Conservation (phyloP, 2,113 vertebrate species). For the Furnarius figulus region DNA sequence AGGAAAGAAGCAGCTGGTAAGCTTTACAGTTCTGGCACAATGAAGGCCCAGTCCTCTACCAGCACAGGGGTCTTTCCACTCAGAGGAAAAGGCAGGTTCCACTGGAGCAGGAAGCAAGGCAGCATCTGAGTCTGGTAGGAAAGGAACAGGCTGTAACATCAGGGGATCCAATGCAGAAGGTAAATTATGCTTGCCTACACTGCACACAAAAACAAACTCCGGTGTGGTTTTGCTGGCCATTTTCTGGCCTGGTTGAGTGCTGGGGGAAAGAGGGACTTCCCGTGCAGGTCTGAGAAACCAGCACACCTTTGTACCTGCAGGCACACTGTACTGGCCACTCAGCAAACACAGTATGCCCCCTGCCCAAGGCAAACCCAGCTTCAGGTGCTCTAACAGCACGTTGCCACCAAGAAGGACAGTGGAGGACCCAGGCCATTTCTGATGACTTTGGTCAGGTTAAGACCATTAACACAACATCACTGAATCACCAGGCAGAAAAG, state of each 20-base stretch:
- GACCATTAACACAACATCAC: background rate
- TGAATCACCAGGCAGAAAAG: accelerated
- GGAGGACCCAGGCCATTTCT: background rate
- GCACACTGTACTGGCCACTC: background rate
- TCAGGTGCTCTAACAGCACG: background rate
- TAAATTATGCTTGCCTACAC: accelerated
- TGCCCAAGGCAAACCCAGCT: background rate
- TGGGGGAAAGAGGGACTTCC: background rate
- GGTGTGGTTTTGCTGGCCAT: background rate
- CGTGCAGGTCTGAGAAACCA: background rate
- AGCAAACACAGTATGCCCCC: background rate
- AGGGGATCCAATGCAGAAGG: background rate
- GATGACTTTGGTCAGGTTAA: background rate
- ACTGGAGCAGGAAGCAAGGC: background rate
- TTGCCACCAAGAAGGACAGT: background rate
- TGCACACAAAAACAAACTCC: background rate
- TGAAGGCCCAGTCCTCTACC: accelerated
- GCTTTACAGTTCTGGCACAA: background rate
- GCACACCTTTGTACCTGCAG: background rate
- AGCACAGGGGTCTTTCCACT: background rate
- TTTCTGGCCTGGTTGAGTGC: background rate
- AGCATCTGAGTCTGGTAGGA: background rate
- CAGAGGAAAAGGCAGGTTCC: background rate
- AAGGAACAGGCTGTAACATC: background rate
- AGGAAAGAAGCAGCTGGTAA: background rate